Evolutionary conservation across 2,888 invertebrate genomes (phyloP).

Genomic region (Heliconius erato): DNA sequence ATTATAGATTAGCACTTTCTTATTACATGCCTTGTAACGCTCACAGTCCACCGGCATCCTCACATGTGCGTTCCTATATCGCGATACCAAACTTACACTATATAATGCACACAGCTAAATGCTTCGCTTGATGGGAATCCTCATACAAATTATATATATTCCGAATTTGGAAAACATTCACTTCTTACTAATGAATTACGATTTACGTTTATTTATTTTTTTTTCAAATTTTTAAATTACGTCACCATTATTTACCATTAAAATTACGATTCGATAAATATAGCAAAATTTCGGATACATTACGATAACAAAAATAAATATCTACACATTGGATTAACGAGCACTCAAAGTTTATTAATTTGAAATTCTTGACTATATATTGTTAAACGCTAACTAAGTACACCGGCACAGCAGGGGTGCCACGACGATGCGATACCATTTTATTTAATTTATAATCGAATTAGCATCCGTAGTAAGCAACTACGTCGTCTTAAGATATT

Average conservation of each 20-base stretch:
- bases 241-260: slow-evolving; percentile 62
- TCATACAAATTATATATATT: slow-evolving; percentile 39
- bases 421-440: slow-evolving; percentile 43
- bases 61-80: slow-evolving; percentile 60
- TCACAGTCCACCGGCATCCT: slow-evolving; percentile 63
- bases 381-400: slow-evolving; percentile 82
- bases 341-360: slow-evolving; percentile 77
- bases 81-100: slow-evolving; percentile 61
- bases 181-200: slow-evolving; percentile 50
- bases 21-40: slow-evolving; percentile 74
- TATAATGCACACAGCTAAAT: slow-evolving; percentile 78
- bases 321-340: slow-evolving; percentile 85
- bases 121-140: slow-evolving; percentile 66
- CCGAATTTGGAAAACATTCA: slow-evolving; percentile 39
- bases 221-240: slow-evolving; percentile 50
- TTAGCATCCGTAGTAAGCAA: slow-evolving; percentile 52
- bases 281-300: slow-evolving; percentile 78
- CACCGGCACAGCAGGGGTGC: slow-evolving; percentile 69
- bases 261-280: slow-evolving; percentile 74
- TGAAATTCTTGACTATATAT: slow-evolving; percentile 77
- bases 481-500: slow-evolving; percentile 58
- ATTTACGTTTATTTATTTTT: slow-evolving; percentile 13
- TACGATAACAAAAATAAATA: slow-evolving; percentile 86
- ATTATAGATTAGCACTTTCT: slow-evolving; percentile 84
- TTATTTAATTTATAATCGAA: slow-evolving; percentile 36